Evolutionary conservation across 2,113 vertebrate genomes (phyloP).

Genomic region (Grammomys dolichurus): DNA sequence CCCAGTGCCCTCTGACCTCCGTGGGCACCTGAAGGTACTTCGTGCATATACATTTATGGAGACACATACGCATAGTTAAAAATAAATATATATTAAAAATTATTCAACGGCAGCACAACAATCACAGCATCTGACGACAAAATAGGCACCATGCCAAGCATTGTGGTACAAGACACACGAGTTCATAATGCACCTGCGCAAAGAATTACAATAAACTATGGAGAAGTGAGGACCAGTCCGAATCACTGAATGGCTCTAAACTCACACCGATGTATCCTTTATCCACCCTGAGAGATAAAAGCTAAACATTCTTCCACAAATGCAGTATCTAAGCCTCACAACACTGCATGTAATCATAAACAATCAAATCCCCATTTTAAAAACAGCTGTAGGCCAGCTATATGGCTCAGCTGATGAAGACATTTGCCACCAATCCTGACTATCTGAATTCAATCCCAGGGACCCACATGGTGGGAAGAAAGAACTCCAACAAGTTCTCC

Average conservation of each 20-base stretch:
- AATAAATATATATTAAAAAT: background rate
- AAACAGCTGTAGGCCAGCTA: background rate
- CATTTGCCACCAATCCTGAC: background rate
- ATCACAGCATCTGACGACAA: background rate
- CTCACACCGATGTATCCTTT: fast-evolving
- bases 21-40: background rate
- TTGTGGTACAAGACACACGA: background rate
- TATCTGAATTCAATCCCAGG: background rate
- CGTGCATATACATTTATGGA: background rate
- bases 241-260: background rate
- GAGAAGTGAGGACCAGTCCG: fast-evolving
- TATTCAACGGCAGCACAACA: background rate
- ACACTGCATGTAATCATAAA: background rate
- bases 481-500: background rate
- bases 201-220: background rate
- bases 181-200: background rate
- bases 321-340: no score
- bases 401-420: background rate
- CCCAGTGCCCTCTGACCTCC: background rate
- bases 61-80: background rate
- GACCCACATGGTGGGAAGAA: background rate
- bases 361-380: background rate
- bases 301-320: background rate
- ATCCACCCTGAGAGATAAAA: background rate
- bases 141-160: background rate